Conservation (phyloP, 2,888 invertebrate genomes). For the Euclidia mi region DNA sequence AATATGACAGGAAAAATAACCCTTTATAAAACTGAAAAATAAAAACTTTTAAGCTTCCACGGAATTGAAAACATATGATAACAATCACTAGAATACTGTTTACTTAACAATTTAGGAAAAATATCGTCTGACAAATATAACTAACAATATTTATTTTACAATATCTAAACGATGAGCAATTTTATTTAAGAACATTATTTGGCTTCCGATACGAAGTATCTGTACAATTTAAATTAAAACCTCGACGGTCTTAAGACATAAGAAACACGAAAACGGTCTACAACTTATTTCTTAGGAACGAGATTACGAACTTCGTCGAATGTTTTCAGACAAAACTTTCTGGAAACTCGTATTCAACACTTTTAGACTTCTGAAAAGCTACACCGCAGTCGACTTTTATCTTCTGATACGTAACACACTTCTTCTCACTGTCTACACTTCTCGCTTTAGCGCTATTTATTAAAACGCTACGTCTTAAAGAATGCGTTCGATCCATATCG, state of each 20-base stretch:
- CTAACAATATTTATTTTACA: no score
- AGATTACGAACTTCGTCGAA: conserved; percentile 23
- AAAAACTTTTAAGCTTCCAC: no score
- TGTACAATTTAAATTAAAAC: background rate
- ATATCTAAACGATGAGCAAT: background rate
- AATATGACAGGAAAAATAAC: no score
- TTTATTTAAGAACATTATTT: background rate
- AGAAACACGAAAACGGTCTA: background rate
- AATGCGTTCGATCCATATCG: conserved; percentile 75
- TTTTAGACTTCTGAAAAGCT: conserved; percentile 81
- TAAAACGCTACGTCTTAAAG: conserved; percentile 86
- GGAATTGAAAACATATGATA: no score
- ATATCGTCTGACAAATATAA: no score
- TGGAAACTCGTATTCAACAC: conserved; percentile 81
- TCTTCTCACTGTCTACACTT: conserved; percentile 79
- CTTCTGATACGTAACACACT: conserved; percentile 76
- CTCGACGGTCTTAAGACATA: background rate
- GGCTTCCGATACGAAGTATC: background rate
- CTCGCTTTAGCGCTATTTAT: conserved; percentile 84
- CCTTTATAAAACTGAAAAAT: no score
- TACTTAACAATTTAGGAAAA: no score
- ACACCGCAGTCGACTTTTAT: conserved; percentile 82
- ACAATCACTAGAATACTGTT: no score
- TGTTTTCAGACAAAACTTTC: conserved; percentile 82
- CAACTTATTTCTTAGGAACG: conserved; percentile 2